These are phyloP conservation scores for Drosophila willistoni DNA, from an alignment of 1,140 invertebrate species.

Conservation along the genomic window DNA sequence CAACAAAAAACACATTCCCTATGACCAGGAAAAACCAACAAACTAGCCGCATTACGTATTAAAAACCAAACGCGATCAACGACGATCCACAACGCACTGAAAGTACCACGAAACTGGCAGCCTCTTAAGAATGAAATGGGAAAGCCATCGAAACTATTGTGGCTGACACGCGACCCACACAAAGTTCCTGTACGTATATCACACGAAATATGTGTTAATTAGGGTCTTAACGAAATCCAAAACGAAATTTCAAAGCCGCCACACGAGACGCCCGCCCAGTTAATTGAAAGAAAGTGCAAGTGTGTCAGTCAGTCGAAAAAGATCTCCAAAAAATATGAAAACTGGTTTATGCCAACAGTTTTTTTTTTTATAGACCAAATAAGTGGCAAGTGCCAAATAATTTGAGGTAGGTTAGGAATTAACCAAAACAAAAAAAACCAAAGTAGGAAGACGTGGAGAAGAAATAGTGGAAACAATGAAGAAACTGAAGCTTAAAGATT, in stretches of 20 bases:
- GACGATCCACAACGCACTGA: slow-evolving; percentile 51
- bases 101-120: slow-evolving; percentile 27
- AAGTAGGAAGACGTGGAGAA: not conserved
- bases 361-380: not conserved
- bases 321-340: slow-evolving; percentile 13
- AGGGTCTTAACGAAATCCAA: slow-evolving; percentile 56
- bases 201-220: slow-evolving; percentile 66
- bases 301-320: slow-evolving; percentile 38
- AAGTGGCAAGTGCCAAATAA: slow-evolving; percentile 13
- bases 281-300: slow-evolving; percentile 79
- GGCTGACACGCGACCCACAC: slow-evolving; percentile 65
- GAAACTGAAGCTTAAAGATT: no score
- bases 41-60: slow-evolving; percentile 51
- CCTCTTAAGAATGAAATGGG: slow-evolving; percentile 60
- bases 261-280: slow-evolving; percentile 44
- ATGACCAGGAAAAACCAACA: not conserved
- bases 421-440: not conserved
- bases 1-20: not conserved
- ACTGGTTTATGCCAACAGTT: slow-evolving; percentile 37
- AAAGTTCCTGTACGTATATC: slow-evolving; percentile 26
- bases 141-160: slow-evolving; percentile 21
- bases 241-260: slow-evolving; percentile 32
- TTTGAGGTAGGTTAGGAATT: slow-evolving; percentile 6
- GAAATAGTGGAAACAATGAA: no score
- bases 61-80: slow-evolving; percentile 22